These are phyloP conservation scores for Brachyptera putata DNA, from an alignment of 2,888 invertebrate genomes.

Conservation along the genomic window DNA sequence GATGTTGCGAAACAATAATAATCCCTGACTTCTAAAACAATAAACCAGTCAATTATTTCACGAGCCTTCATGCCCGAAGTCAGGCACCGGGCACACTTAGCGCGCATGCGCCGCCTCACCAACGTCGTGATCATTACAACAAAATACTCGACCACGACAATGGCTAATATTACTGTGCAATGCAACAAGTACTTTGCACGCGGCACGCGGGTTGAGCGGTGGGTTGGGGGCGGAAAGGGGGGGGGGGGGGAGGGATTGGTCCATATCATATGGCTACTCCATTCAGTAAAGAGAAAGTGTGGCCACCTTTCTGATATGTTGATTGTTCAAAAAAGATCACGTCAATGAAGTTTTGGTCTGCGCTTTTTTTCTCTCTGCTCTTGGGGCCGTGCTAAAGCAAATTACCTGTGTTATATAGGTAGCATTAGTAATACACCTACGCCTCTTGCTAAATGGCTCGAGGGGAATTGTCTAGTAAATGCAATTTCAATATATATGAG, in stretches of 20 bases:
- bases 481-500: constrained; percentile 12
- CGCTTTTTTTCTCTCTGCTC: neutral
- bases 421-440: constrained; percentile 21
- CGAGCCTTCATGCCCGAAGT: no score
- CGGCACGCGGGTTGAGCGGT: neutral
- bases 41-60: no score
- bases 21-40: no score
- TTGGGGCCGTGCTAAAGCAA: no score
- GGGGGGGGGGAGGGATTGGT: constrained; percentile 3
- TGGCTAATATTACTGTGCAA: neutral
- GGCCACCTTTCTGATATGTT: neutral
- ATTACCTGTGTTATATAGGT: constrained; percentile 7
- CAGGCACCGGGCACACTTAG: no score
- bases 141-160: constrained; percentile 5
- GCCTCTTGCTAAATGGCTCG: neutral
- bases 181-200: neutral
- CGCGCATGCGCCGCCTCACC: no score
- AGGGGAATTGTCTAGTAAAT: constrained; percentile 1
- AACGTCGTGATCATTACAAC: constrained; percentile 9
- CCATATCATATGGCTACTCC: constrained; percentile 15
- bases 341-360: neutral
- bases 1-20: no score
- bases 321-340: constrained; percentile 9
- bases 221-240: neutral
- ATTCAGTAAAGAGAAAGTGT: constrained; percentile 13